Conservation (phyloP, 1,140 invertebrate genomes). For the Mya arenaria region DNA sequence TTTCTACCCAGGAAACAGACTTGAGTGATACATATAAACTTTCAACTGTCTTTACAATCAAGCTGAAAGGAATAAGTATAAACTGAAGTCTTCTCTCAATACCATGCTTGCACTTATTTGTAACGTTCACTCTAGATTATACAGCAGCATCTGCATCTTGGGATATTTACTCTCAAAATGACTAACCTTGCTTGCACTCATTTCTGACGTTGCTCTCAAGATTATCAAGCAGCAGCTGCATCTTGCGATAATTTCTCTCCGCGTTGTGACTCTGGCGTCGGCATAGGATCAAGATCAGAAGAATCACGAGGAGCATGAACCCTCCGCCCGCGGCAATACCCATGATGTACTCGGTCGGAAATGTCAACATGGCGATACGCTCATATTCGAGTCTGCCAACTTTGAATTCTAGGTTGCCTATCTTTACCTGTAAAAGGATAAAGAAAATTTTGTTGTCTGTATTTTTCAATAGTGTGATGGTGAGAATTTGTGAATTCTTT, state of each 20-base stretch:
- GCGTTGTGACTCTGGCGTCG: constrained; percentile 96
- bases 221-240: constrained; percentile 99
- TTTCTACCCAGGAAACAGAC: no score
- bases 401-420: constrained; percentile 93
- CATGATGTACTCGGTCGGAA: constrained; percentile 84
- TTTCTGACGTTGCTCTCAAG: constrained; percentile 98
- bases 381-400: constrained; percentile 94
- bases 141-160: no score
- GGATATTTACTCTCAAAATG: background rate
- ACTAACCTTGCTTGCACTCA: constrained; percentile 95
- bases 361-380: constrained; percentile 90
- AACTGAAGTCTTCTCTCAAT: no score
- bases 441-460: no score
- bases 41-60: no score
- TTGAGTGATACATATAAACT: no score
- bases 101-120: background rate
- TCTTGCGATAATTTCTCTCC: constrained; percentile 97
- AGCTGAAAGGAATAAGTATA: no score
- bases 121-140: no score
- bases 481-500: no score
- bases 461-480: no score
- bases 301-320: constrained; percentile 90
- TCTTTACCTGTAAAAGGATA: constrained; percentile 84
- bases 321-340: constrained; percentile 85
- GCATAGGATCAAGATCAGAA: constrained; percentile 92